Evolutionary conservation across 2,888 invertebrate species (phyloP).

Genomic region (Drosophila setosimentum): DNA sequence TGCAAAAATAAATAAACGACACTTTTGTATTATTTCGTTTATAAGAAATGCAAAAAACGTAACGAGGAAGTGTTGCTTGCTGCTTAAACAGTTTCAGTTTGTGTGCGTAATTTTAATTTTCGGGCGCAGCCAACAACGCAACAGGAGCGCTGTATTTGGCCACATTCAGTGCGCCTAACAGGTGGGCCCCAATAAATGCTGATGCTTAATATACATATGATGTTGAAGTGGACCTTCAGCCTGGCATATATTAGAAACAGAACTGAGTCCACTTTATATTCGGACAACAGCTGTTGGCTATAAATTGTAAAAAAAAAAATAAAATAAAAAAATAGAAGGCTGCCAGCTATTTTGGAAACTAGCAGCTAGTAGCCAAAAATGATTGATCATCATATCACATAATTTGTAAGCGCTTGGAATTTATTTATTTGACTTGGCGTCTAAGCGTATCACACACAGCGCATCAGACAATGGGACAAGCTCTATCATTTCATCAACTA

Average conservation of each 20-base stretch:
- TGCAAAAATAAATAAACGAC: conserved; percentile 25
- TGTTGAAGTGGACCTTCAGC: conserved; percentile 29
- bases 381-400: conserved; percentile 66
- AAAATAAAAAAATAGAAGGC: background rate
- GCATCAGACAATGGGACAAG: conserved; percentile 49
- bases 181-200: background rate
- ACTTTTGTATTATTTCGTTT: conserved; percentile 11
- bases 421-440: conserved; percentile 60
- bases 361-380: conserved; percentile 34
- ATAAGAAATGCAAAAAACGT: conserved; percentile 67
- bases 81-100: conserved; percentile 24
- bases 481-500: conserved; percentile 46
- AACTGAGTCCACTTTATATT: conserved; percentile 26
- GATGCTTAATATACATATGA: background rate
- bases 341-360: conserved; percentile 13
- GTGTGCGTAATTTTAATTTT: conserved; percentile 55
- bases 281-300: conserved; percentile 30
- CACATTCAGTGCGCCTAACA: background rate
- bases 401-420: conserved; percentile 63
- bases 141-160: conserved; percentile 21
- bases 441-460: conserved; percentile 21
- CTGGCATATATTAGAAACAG: background rate
- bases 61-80: conserved; percentile 63
- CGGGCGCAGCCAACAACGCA: conserved; percentile 28
- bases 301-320: conserved; percentile 7